Base-by-base conservation (phyloP, 1,140 invertebrate species). In the Rhopalosiphum maidis region DNA sequence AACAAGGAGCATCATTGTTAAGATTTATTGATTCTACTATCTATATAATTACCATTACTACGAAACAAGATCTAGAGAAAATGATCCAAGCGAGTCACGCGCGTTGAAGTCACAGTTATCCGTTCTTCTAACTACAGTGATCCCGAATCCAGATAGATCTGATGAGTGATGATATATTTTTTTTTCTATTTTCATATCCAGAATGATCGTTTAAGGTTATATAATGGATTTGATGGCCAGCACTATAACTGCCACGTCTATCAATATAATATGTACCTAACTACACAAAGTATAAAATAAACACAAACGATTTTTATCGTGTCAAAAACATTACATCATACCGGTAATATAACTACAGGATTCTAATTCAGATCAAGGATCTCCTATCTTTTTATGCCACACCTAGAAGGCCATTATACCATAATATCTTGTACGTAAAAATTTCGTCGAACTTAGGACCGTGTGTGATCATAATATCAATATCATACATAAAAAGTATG, bases 351-450 rank as follows among this genome's bases (percentile, higher is more conserved):
- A 85, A 93, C 48, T 93, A 93, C 35, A 85, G 90, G 68, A 92
- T 92, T 83, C 21, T 51, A 85, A 93, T 93, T 85, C 91, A 93
- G 91, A 93, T 93, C 91, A 93, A 93, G 91, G 91, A 93, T 93
- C 37, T 86, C 55, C 41, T 86, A 86, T 85, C 30, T 86, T 85
- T 93, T 86, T 30, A 93, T 86, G 48, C 25, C 91, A 41, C 82
- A n/a, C 48, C 51, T 83, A 25, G 91, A 93, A 93, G 91, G 91
- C 48, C 82, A n/a, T 15, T n/a, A 21, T 68, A 43, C 30, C 18
- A 90, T 90, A n/a, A 90, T 60, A n/a, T 60, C 46, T 35, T 41
- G 37, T 68, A 60, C 51, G 88, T 90, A 55, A 55, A 90, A 43
- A 68, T 68, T 90, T 90, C 55, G 37, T 43, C 55, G 23, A 43